Evolutionary conservation across 2,888 invertebrate species (phyloP).

Genomic region (Antheraea assamensis): DNA sequence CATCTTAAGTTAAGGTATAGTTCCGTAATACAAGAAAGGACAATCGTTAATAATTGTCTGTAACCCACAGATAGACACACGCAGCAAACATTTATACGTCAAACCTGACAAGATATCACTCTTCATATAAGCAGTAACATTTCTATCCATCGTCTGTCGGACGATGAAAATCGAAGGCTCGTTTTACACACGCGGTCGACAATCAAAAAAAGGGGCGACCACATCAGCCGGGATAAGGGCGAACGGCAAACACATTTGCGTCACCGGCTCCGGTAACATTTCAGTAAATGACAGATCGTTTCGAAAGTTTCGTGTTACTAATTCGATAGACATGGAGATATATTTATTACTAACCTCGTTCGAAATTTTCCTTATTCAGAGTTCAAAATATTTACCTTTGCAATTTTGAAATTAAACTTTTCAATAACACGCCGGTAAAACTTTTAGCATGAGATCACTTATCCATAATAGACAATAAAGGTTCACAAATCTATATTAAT

Average conservation of each 20-base stretch:
- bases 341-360: neutral
- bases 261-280: slow-evolving; percentile 15
- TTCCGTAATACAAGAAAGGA: neutral
- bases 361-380: too few species aligned
- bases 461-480: too few species aligned
- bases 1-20: too few species aligned
- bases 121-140: slow-evolving; percentile 9
- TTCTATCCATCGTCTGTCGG: neutral
- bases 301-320: slow-evolving; percentile 14
- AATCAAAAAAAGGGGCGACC: slow-evolving; percentile 18
- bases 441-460: neutral
- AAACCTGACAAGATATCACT: slow-evolving; percentile 1
- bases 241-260: slow-evolving; percentile 17
- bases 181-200: slow-evolving; percentile 16
- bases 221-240: slow-evolving; percentile 10
- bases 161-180: slow-evolving; percentile 16
- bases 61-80: neutral
- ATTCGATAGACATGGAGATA: slow-evolving; percentile 6
- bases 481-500: too few species aligned
- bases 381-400: neutral
- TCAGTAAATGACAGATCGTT: slow-evolving; percentile 12
- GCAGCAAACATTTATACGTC: slow-evolving; percentile 7
- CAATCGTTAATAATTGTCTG: neutral
- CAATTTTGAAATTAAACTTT: neutral
- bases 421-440: too few species aligned